Conservation (phyloP, 1,140 invertebrate species). For the Ceratina australensis region DNA sequence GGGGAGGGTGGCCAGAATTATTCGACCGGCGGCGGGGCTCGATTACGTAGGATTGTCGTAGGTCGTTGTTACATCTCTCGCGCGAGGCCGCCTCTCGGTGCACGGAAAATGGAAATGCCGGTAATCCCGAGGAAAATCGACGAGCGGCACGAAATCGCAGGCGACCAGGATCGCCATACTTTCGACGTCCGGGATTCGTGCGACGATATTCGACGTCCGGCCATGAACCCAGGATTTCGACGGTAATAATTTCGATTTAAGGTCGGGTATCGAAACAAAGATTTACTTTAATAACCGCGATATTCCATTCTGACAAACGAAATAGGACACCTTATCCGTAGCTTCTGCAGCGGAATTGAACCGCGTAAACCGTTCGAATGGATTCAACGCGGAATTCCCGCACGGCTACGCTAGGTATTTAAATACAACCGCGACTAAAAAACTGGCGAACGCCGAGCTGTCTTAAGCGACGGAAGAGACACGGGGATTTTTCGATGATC, state of each 20-base stretch:
- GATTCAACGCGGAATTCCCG: no score
- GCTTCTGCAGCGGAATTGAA: background rate
- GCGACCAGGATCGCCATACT: slow-evolving; percentile 28
- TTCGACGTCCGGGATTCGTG: slow-evolving; percentile 20
- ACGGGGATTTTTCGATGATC: slow-evolving; percentile 25
- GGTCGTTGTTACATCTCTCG: slow-evolving; percentile 52
- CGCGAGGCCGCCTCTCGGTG: slow-evolving; percentile 21
- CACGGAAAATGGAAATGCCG: slow-evolving; percentile 49
- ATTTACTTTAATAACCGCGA: slow-evolving; percentile 35
- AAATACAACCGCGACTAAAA: background rate
- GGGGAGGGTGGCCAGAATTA: slow-evolving; percentile 64
- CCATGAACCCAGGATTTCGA: background rate
- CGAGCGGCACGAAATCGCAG: slow-evolving; percentile 14
- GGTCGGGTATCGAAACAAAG: background rate
- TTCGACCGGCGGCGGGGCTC: slow-evolving; percentile 52
- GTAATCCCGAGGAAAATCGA: slow-evolving; percentile 48
- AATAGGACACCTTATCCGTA: background rate
- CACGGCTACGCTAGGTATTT: background rate
- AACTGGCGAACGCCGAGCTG: background rate
- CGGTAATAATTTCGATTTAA: slow-evolving; percentile 41
- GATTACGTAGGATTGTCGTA: slow-evolving; percentile 59
- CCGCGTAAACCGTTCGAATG: background rate
- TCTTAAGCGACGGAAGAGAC: background rate
- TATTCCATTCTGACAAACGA: background rate
- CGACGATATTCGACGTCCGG: slow-evolving; percentile 20